A percentile compares a stretch with the other conserved stretches of the same genome.
phyloP scores from a whole-genome alignment of 2,113 vertebrate genomes.

The Toxostoma redivivum region DNA sequence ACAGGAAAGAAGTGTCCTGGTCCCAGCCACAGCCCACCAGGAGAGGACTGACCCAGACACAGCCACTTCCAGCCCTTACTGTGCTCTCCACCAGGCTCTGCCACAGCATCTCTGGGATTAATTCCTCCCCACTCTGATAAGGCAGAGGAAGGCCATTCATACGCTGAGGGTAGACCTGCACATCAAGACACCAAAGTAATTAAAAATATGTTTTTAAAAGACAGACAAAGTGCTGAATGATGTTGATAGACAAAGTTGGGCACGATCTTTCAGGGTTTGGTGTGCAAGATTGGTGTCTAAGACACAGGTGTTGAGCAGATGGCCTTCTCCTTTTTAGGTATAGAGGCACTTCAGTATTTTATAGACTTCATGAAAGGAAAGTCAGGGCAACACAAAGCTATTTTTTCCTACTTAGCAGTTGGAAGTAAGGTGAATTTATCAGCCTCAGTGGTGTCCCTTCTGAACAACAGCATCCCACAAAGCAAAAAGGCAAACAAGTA shows the following conservation, averaged over 20 bases:
- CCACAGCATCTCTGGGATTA: background rate
- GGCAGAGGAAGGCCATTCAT: background rate
- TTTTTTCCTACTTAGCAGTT: background rate
- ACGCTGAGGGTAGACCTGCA: background rate
- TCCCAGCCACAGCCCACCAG: background rate
- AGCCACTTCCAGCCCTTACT: background rate
- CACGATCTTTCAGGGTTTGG: background rate
- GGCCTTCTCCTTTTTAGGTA: background rate
- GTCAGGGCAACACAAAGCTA: background rate
- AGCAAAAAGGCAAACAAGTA: background rate
- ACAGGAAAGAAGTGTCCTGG: background rate
- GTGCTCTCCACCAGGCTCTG: background rate
- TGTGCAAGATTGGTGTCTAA: background rate
- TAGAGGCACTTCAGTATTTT: background rate
- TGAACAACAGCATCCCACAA: background rate
- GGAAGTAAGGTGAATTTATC: background rate
- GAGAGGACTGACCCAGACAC: background rate
- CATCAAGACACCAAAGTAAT: background rate
- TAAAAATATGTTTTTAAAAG: background rate
- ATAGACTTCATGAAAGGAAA: background rate
- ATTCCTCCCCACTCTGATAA: background rate
- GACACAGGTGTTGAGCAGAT: background rate
- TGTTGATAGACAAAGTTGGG: background rate
- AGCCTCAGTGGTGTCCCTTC: background rate
- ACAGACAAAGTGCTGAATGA: background rate